Conservation (phyloP, 2,888 invertebrate species). For the Lepetodrilus schrolli region DNA sequence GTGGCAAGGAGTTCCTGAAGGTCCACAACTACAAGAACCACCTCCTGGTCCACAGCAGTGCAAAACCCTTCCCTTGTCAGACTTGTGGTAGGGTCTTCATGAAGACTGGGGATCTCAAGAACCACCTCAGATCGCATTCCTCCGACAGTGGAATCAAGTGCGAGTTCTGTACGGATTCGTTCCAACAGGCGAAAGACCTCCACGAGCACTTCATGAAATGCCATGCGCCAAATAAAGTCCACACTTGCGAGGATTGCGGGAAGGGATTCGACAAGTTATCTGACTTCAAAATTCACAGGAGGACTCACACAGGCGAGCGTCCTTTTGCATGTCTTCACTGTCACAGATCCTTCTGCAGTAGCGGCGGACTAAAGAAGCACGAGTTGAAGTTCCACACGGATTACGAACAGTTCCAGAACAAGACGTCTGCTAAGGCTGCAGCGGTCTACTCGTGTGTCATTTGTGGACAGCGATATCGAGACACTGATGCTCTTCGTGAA, state of each 20-base stretch:
- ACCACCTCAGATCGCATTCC: background rate
- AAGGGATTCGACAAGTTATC: background rate
- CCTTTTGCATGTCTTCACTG: background rate
- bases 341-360: background rate
- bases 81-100: slow-evolving; percentile 1
- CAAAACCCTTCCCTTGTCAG: background rate
- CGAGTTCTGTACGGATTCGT: background rate
- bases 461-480: background rate
- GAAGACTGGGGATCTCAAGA: slow-evolving; percentile 6
- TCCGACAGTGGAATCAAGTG: slow-evolving; percentile 6
- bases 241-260: slow-evolving; percentile 1
- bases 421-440: background rate
- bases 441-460: slow-evolving; percentile 4
- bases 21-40: background rate
- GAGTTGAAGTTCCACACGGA: background rate
- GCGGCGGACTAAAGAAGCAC: background rate
- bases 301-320: background rate
- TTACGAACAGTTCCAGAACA: background rate
- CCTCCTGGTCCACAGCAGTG: background rate
- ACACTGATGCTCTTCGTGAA: slow-evolving; percentile 2
- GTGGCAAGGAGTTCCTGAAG: background rate
- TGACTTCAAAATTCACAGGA: background rate
- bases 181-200: slow-evolving; percentile 20
- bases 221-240: background rate
- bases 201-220: background rate